These are phyloP conservation scores for Pogonomyrmex californicus DNA, from an alignment of 1,140 invertebrate species.

Conservation along the genomic window DNA sequence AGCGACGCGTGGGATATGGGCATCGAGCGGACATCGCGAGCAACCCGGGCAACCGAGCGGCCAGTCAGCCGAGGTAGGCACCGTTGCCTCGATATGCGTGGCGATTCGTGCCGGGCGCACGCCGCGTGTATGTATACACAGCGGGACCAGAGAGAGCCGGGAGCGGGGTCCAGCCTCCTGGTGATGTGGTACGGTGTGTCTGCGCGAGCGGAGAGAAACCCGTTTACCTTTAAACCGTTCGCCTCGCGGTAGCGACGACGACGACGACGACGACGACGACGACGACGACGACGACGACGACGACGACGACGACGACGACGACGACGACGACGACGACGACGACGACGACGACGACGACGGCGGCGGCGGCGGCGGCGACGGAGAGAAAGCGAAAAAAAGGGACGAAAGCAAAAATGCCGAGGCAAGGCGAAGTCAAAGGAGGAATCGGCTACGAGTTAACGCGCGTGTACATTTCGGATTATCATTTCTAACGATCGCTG, in stretches of 20 bases:
- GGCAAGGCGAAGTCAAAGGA: slow-evolving; percentile 55
- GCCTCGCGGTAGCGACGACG: slow-evolving; percentile 57
- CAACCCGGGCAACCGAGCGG: background rate
- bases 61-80: background rate
- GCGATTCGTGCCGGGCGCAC: slow-evolving; percentile 30
- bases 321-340: slow-evolving; percentile 8
- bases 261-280: background rate
- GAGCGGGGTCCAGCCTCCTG: slow-evolving; percentile 51
- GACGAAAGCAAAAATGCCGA: slow-evolving; percentile 60
- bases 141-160: slow-evolving; percentile 20
- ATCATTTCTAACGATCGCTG: slow-evolving; percentile 24
- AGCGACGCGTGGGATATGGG: background rate
- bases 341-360: background rate
- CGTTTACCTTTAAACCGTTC: slow-evolving; percentile 83
- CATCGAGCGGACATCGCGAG: slow-evolving; percentile 20
- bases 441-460: background rate
- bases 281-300: background rate
- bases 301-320: background rate
- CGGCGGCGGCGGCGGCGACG: background rate
- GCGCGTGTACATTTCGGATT: slow-evolving; percentile 38
- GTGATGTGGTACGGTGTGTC: slow-evolving; percentile 67
- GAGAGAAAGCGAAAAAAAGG: background rate
- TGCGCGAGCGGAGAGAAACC: slow-evolving; percentile 75
- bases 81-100: slow-evolving; percentile 46
- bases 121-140: slow-evolving; percentile 5